Evolutionary conservation across 2,113 vertebrate species (phyloP).

Genomic region (Spheniscus mendiculus): DNA sequence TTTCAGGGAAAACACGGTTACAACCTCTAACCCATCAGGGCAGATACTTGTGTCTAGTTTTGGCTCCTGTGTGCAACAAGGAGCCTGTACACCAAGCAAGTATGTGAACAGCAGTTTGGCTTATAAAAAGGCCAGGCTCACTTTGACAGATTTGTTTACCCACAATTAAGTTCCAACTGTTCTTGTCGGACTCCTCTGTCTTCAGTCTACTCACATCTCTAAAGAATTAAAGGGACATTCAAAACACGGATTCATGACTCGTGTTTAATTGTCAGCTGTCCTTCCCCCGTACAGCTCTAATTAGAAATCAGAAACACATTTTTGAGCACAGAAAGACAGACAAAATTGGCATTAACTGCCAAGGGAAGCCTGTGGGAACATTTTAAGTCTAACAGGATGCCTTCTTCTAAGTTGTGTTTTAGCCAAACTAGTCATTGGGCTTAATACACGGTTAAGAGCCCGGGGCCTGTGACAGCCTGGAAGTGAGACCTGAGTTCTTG

Average conservation of each 20-base stretch:
- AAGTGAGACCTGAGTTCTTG: not conserved
- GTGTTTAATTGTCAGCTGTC: slow-evolving; percentile 12
- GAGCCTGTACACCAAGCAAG: not conserved
- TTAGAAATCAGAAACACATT: slow-evolving; percentile 32
- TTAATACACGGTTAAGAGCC: not conserved
- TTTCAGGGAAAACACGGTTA: not conserved
- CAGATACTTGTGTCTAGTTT: fast-evolving
- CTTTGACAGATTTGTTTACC: not conserved
- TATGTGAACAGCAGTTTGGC: not conserved
- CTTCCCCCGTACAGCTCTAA: not conserved
- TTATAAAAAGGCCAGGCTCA: not conserved
- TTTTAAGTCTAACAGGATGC: not conserved
- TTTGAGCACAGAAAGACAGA: not conserved
- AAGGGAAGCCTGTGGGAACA: not conserved
- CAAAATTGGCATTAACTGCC: not conserved
- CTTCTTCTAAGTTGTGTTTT: not conserved
- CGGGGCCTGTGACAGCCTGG: not conserved
- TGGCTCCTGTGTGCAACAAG: not conserved
- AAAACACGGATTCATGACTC: not conserved
- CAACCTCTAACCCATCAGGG: not conserved
- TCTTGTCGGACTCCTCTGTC: not conserved
- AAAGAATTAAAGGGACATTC: slow-evolving; percentile 30
- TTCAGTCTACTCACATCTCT: not conserved
- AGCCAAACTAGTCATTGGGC: not conserved
- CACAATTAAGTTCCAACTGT: slow-evolving; percentile 2